Percentiles rank a stretch among this genome's conserved stretches.
phyloP scores from a whole-genome alignment of 2,797 vertebrate species.

The Callimico goeldii region DNA sequence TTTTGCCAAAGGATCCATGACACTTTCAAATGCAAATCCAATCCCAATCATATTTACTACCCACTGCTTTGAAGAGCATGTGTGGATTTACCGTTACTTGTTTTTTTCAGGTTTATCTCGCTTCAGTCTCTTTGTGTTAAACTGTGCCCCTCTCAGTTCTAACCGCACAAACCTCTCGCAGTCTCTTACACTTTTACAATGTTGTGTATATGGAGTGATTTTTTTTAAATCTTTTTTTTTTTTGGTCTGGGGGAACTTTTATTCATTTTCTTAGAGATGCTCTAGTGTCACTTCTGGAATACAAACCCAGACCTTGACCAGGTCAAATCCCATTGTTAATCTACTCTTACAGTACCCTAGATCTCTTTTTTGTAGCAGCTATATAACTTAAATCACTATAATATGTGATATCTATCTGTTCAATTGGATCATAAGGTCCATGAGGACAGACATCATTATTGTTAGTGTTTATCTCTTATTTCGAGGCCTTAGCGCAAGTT shows the following conservation, averaged over 20 bases:
- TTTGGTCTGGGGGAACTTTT: background rate
- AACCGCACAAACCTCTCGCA: background rate
- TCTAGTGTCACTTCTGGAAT: background rate
- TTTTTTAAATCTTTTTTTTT: background rate
- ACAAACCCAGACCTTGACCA: background rate
- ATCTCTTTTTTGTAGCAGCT: background rate
- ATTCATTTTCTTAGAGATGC: background rate
- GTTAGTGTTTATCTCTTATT: constrained; percentile 17
- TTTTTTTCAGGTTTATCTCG: background rate
- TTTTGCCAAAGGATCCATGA: background rate
- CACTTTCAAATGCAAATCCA: background rate
- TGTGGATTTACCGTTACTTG: background rate
- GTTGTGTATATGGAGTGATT: background rate
- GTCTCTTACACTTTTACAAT: background rate
- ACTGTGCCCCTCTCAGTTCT: background rate
- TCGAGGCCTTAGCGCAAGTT: background rate
- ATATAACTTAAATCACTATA: background rate
- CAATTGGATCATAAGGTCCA: background rate
- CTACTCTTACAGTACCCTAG: background rate
- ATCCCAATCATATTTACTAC: background rate
- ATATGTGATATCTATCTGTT: background rate
- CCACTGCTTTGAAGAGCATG: background rate
- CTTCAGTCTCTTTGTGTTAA: background rate
- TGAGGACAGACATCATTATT: background rate
- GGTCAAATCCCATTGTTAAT: background rate